These are phyloP conservation scores for Hololepta plana DNA, from an alignment of 2,888 invertebrate genomes.

Conservation along the genomic window DNA sequence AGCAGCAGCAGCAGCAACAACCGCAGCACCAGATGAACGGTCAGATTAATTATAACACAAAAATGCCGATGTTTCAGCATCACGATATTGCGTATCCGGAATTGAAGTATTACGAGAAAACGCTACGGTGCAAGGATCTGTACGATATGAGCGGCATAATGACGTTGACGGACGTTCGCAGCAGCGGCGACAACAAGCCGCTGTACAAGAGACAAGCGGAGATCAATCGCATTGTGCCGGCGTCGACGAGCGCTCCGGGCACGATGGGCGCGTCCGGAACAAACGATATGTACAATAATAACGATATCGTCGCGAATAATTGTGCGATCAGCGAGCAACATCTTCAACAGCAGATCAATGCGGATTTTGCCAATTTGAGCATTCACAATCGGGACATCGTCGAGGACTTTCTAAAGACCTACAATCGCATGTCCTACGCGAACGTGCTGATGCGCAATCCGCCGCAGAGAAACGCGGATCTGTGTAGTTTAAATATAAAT, in stretches of 20 bases:
- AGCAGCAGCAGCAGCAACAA: slow-evolving; percentile 7
- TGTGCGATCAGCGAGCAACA: slow-evolving; percentile 10
- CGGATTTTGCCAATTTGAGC: slow-evolving; percentile 21
- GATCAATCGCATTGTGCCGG: slow-evolving; percentile 13
- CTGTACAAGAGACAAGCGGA: slow-evolving; percentile 32
- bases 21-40: slow-evolving; percentile 5
- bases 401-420: slow-evolving; percentile 16
- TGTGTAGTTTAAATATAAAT: slow-evolving; percentile 23
- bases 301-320: not conserved
- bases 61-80: too few species aligned
- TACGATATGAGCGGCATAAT: too few species aligned
- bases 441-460: too few species aligned
- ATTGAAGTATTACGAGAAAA: too few species aligned
- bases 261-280: too few species aligned
- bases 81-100: too few species aligned
- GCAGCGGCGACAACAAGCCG: too few species aligned
- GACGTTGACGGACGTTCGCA: too few species aligned
- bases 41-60: slow-evolving; percentile 1
- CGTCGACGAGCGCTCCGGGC: too few species aligned
- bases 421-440: slow-evolving; percentile 22
- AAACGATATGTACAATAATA: not conserved
- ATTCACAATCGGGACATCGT: slow-evolving; percentile 14
- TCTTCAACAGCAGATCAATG: slow-evolving; percentile 21
- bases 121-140: too few species aligned
- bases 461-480: too few species aligned